Conservation (phyloP, 2,113 vertebrate genomes). For the Hydrolagus affinis region DNA sequence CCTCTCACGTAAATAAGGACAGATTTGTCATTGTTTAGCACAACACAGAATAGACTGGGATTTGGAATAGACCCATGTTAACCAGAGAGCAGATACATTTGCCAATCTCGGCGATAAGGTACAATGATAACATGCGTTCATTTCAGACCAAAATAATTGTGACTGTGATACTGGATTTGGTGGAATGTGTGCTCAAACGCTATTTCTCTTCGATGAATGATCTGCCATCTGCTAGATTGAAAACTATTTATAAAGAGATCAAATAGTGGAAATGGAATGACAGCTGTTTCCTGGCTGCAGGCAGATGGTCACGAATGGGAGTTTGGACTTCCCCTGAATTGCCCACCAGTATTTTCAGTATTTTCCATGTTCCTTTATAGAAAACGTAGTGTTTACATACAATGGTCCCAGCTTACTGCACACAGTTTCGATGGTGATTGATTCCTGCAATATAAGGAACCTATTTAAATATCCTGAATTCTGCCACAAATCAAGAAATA, state of each 20-base stretch:
- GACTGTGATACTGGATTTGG: not conserved
- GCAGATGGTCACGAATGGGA: constrained; percentile 6
- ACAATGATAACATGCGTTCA: not conserved
- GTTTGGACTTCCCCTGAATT: constrained; percentile 21
- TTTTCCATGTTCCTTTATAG: not conserved
- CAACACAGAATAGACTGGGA: not conserved
- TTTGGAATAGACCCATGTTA: not conserved
- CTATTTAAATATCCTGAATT: too few species aligned
- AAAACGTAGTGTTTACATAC: not conserved
- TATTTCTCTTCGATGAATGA: constrained; percentile 7
- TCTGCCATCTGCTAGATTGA: not conserved
- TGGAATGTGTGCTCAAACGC: constrained; percentile 3
- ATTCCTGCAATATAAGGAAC: too few species aligned
- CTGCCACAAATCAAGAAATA: too few species aligned
- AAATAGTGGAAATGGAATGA: constrained; percentile 23
- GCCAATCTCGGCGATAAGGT: too few species aligned
- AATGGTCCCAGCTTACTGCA: too few species aligned
- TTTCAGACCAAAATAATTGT: not conserved
- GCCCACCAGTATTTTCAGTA: not conserved
- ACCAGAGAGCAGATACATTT: not conserved
- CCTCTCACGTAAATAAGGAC: constrained; percentile 8
- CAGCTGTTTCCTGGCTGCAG: constrained; percentile 24
- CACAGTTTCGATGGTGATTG: too few species aligned
- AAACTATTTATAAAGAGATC: not conserved
- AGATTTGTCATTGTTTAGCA: constrained; percentile 8